These are phyloP conservation scores for Lasioglossum morio DNA, from an alignment of 2,888 invertebrate genomes.

Conservation along the genomic window DNA sequence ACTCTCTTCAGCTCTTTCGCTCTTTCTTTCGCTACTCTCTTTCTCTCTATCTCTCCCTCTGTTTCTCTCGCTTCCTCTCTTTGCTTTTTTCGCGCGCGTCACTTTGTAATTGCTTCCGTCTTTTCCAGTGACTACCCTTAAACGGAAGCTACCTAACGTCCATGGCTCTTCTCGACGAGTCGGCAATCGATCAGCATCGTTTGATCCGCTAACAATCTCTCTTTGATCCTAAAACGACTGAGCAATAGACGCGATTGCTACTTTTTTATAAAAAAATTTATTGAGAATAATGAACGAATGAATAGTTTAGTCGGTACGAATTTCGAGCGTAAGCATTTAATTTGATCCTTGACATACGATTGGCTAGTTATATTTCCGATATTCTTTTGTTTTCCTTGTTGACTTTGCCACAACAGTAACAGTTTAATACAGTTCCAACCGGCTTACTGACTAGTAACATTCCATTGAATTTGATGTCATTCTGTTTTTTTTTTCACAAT, in stretches of 20 bases:
- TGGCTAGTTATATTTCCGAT: too few species aligned
- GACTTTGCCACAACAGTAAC: too few species aligned
- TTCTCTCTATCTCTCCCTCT: slow-evolving; percentile 13
- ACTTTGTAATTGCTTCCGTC: slow-evolving; percentile 21
- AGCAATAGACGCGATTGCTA: not conserved
- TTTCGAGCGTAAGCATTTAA: not conserved
- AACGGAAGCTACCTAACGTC: not conserved
- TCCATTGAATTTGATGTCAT: too few species aligned
- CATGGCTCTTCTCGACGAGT: not conserved
- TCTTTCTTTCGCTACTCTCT: slow-evolving; percentile 23
- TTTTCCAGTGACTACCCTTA: not conserved
- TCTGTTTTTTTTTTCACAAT: too few species aligned
- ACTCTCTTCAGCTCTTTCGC: slow-evolving; percentile 37
- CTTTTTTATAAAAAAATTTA: not conserved
- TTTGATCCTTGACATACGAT: too few species aligned
- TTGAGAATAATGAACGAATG: too few species aligned
- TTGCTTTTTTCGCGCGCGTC: not conserved
- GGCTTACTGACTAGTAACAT: too few species aligned
- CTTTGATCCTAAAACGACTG: not conserved
- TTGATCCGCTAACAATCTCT: not conserved
- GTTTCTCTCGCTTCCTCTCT: not conserved
- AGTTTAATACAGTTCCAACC: too few species aligned
- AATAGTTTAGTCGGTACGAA: not conserved
- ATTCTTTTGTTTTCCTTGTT: too few species aligned
- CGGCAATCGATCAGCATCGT: not conserved